Percentiles rank a stretch among this genome's conserved stretches.
Conservation (phyloP, 1,140 invertebrate species). For the Adoxophyes honmai region DNA sequence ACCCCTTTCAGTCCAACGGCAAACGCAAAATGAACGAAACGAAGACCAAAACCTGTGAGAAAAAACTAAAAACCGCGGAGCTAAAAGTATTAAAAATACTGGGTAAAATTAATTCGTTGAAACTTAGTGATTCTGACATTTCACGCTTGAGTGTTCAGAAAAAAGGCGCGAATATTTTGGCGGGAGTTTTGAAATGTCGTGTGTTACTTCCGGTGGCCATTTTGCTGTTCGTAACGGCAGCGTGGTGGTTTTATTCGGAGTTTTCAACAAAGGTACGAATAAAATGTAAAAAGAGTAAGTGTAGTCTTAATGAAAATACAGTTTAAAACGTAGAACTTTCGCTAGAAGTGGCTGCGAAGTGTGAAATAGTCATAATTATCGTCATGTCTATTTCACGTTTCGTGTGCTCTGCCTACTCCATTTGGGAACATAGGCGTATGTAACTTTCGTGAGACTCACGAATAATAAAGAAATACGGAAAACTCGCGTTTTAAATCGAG, state of each 20-base stretch:
- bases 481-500: no score
- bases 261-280: constrained; percentile 23
- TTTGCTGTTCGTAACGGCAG: constrained; percentile 15
- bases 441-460: no score
- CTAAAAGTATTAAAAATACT: constrained; percentile 52
- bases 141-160: constrained; percentile 31
- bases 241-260: constrained; percentile 20
- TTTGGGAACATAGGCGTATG: no score
- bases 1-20: constrained; percentile 31
- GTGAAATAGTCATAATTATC: no score
- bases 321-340: no score
- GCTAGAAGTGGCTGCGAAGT: no score
- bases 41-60: constrained; percentile 41
- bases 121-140: constrained; percentile 42
- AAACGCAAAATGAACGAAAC: constrained; percentile 31
- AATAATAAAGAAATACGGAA: no score
- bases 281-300: neutral
- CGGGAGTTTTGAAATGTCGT: neutral
- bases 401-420: no score
- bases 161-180: constrained; percentile 17
- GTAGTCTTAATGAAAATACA: neutral
- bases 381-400: no score
- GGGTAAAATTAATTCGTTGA: constrained; percentile 49
- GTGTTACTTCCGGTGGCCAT: constrained; percentile 16
- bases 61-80: constrained; percentile 55